Base-by-base conservation (phyloP, 2,797 vertebrate genomes). In the Cheirogaleus major region DNA sequence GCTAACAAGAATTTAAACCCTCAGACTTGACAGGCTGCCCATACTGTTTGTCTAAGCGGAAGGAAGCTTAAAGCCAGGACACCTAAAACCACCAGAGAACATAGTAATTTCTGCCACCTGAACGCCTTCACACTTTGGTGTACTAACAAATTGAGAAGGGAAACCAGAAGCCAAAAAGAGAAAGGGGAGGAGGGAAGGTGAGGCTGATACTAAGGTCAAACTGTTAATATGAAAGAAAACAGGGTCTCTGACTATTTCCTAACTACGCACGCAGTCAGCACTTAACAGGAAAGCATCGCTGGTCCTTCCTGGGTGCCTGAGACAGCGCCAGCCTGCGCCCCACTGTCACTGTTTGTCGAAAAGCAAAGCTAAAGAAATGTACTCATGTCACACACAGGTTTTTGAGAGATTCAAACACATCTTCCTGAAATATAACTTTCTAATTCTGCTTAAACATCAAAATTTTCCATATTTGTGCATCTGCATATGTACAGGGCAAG, bases 181-280 rank as follows among this genome's bases (percentile, higher is more conserved):
- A 88, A 78, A 65, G 23, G 38, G 48, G n/a, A 55, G 55, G 55
- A 69, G 80, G 92, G 55, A 84, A 93, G 89, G 70, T n/a, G 75
- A 94, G 93, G 93, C 43, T 85, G 75, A 83, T 20, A 73, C 35
- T 4, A 5, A 95, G 94, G 86, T 96, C 94, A 94, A 38, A 38
- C 38, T 38, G 86, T n/a, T 57, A 72, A 91, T 41, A 67, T 11
- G 41, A 89, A 90, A 93, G 61, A 83, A 93, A 88, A 87, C 38
- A 11, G 30, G 32, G 82, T 76, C 45, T 75, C 59, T 25, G 55
- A 59, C 6, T 13, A 76, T 90, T 93, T 97, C 87, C 70, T 48
- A 95, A 95, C 20, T 30, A 25, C 59, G 61, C 32, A 63, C 5
- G n/a, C 61, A 75, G 57, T 38, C 93, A 70, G 55, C 69, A 75